Percentiles rank a stretch among this genome's conserved stretches.
phyloP scores from a whole-genome alignment of 2,888 invertebrate species.

The Nyleta sp. region DNA sequence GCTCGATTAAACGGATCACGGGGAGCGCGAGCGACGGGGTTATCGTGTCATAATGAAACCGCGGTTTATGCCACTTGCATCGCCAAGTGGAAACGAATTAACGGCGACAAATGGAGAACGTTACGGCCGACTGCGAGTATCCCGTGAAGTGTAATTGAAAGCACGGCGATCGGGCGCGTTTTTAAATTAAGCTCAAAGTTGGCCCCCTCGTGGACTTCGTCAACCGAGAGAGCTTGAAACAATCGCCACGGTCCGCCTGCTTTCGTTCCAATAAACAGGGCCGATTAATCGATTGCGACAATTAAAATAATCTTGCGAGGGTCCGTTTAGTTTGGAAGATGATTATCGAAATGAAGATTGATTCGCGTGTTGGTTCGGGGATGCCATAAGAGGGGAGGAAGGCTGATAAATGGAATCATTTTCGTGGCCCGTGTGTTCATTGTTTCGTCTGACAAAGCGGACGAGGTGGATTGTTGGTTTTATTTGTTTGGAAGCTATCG shows the following conservation, averaged over 20 bases:
- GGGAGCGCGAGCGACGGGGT: constrained; percentile 30
- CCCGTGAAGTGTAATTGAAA: constrained; percentile 32
- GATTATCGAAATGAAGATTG: constrained; percentile 44
- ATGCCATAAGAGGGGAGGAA: neutral
- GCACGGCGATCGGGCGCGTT: constrained; percentile 37
- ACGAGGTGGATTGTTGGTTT: too few relatives aligned
- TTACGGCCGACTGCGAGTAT: constrained; percentile 9
- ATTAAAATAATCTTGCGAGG: constrained; percentile 31
- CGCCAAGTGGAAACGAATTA: constrained; percentile 36
- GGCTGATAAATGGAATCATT: constrained; percentile 27
- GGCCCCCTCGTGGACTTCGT: constrained; percentile 24
- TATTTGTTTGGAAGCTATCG: too few relatives aligned
- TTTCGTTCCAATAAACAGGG: constrained; percentile 37
- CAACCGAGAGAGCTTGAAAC: constrained; percentile 32
- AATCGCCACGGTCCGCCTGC: constrained; percentile 29
- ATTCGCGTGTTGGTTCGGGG: constrained; percentile 2
- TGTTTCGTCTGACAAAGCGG: too few relatives aligned
- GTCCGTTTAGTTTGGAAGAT: constrained; percentile 22
- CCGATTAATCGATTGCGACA: constrained; percentile 43
- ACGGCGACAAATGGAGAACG: constrained; percentile 30
- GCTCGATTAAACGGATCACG: constrained; percentile 39
- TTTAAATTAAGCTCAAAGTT: constrained; percentile 56
- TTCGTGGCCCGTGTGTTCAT: constrained; percentile 10
- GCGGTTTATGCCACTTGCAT: constrained; percentile 42
- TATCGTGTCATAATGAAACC: constrained; percentile 39